phyloP scores from a whole-genome alignment of 1,140 invertebrate genomes.

The Trichogramma pretiosum region DNA sequence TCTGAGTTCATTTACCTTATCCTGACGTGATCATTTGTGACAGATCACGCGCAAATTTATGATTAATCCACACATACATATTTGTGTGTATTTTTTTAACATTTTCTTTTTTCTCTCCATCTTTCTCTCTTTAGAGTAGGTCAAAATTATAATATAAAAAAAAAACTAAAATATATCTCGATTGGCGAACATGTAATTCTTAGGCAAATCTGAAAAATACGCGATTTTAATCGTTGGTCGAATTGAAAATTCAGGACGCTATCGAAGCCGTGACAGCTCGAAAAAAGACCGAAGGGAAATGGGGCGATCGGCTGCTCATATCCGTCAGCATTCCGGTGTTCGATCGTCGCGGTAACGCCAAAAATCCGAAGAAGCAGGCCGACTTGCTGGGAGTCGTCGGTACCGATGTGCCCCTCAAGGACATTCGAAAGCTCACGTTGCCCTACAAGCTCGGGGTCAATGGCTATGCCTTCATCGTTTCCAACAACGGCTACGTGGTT shows the following conservation, averaged over 20 bases:
- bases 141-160: too few species aligned
- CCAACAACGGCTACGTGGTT: slow-evolving; percentile 90
- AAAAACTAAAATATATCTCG: too few species aligned
- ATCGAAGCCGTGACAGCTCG: slow-evolving; percentile 3
- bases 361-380: slow-evolving; percentile 42
- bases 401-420: slow-evolving; percentile 85
- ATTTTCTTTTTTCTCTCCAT: too few species aligned
- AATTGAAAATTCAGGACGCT: slow-evolving; percentile 30
- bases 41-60: too few species aligned
- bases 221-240: too few species aligned
- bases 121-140: too few species aligned
- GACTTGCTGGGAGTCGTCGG: slow-evolving; percentile 84
- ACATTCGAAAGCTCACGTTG: slow-evolving; percentile 76
- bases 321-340: slow-evolving; percentile 80
- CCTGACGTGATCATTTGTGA: slow-evolving; percentile 16
- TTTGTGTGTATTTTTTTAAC: too few species aligned
- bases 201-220: too few species aligned
- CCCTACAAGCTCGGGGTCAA: slow-evolving; percentile 89
- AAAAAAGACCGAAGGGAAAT: slow-evolving; percentile 4
- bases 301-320: slow-evolving; percentile 54
- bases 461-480: slow-evolving; percentile 90
- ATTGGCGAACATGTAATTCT: too few species aligned
- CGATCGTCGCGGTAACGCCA: slow-evolving; percentile 54
- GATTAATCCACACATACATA: too few species aligned
- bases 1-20: background rate